phyloP scores from a whole-genome alignment of 2,113 vertebrate species.

The Oryzias woworae region DNA sequence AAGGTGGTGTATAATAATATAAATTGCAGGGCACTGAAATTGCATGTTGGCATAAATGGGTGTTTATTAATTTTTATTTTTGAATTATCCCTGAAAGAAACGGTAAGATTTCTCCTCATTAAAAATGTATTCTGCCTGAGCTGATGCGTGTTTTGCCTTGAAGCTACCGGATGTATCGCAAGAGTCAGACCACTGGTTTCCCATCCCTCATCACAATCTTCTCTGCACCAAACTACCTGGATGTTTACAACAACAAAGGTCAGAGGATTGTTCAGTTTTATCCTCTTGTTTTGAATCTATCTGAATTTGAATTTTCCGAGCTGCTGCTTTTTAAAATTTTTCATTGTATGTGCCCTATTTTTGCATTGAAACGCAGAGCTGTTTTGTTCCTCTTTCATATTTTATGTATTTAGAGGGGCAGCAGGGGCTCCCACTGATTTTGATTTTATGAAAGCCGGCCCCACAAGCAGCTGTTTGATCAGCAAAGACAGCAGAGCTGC shows the following conservation, averaged over 20 bases:
- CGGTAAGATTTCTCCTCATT: no score
- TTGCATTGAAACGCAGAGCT: no score
- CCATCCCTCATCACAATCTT: constrained; percentile 86
- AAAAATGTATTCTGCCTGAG: constrained; percentile 5
- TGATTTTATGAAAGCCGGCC: not conserved
- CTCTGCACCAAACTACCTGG: constrained; percentile 85
- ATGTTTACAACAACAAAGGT: constrained; percentile 88
- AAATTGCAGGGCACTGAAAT: no score
- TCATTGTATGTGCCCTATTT: no score
- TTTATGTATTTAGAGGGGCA: not conserved
- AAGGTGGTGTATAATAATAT: no score
- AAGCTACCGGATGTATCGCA: constrained; percentile 85
- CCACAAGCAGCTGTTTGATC: not conserved
- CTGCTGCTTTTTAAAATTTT: not conserved
- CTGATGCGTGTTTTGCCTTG: constrained; percentile 5
- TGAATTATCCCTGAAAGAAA: no score
- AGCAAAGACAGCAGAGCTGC: not conserved
- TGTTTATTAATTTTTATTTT: no score
- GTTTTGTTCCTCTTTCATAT: no score
- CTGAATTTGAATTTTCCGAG: not conserved
- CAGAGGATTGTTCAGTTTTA: constrained; percentile 9
- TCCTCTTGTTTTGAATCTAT: not conserved
- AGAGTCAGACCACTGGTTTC: constrained; percentile 84
- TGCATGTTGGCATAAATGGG: no score
- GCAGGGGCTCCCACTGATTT: not conserved